Conservation (phyloP, 2,113 vertebrate species). For the Sphaerodactylus townsendi region DNA sequence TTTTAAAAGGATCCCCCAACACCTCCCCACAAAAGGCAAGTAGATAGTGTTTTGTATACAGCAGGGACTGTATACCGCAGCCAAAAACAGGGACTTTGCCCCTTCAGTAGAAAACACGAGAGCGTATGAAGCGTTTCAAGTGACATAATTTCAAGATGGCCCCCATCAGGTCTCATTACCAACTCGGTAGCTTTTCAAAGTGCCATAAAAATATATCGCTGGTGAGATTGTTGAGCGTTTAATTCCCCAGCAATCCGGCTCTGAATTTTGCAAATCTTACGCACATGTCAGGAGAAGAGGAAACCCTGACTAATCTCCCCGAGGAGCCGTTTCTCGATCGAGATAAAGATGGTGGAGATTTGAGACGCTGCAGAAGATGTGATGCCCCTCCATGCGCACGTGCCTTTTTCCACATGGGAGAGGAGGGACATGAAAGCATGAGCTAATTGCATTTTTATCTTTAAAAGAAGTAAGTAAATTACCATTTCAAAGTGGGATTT, state of each 20-base stretch:
- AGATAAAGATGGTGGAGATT: slow-evolving; percentile 34
- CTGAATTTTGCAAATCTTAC: slow-evolving; percentile 24
- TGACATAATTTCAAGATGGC: neutral
- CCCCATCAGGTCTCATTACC: slow-evolving; percentile 1
- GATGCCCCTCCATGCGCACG: slow-evolving; percentile 44
- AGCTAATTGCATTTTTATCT: slow-evolving; percentile 74
- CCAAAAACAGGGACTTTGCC: neutral
- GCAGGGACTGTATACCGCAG: no score
- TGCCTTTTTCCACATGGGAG: slow-evolving; percentile 24
- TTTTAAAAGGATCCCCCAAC: neutral
- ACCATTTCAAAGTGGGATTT: slow-evolving; percentile 72
- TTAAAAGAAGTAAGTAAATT: slow-evolving; percentile 70
- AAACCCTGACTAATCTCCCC: slow-evolving; percentile 21
- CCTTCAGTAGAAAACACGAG: neutral
- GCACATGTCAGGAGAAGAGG: slow-evolving; percentile 16
- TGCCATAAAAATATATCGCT: slow-evolving; percentile 30
- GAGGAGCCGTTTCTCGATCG: slow-evolving; percentile 33
- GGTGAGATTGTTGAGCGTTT: slow-evolving; percentile 37
- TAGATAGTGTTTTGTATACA: neutral
- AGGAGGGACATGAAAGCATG: slow-evolving; percentile 56
- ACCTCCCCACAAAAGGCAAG: neutral
- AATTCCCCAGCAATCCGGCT: slow-evolving; percentile 21
- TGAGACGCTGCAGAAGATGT: slow-evolving; percentile 37
- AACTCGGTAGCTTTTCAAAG: slow-evolving; percentile 41
- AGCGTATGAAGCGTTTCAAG: neutral